Conservation (phyloP, 2,888 invertebrate species). For the Caenorhabditis zanzibari region DNA sequence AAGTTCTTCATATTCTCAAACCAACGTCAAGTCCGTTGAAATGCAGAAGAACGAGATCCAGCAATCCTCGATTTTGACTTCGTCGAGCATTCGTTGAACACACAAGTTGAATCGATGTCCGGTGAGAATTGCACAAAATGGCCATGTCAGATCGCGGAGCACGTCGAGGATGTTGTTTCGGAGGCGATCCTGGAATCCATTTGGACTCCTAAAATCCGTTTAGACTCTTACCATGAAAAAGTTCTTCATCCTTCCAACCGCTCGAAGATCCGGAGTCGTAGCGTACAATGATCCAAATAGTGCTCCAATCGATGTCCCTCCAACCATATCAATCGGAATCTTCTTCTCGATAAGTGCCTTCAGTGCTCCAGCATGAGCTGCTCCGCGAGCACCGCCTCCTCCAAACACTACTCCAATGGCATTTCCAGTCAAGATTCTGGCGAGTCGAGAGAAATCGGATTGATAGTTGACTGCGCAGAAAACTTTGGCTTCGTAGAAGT, state of each 20-base stretch:
- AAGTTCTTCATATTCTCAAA: no score
- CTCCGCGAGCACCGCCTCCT: slow-evolving; percentile 97
- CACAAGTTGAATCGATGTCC: slow-evolving; percentile 86
- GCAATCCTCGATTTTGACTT: slow-evolving; percentile 96
- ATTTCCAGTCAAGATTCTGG: slow-evolving; percentile 97
- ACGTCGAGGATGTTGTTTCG: slow-evolving; percentile 93
- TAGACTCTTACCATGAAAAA: slow-evolving; percentile 88
- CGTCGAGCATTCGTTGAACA: slow-evolving; percentile 90
- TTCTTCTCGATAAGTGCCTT: slow-evolving; percentile 96
- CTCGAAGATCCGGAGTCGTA: slow-evolving; percentile 51
- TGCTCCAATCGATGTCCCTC: slow-evolving; percentile 98
- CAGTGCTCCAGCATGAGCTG: slow-evolving; percentile 97
- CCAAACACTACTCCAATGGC: slow-evolving; percentile 96
- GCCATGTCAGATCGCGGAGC: slow-evolving; percentile 97
- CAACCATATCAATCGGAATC: slow-evolving; percentile 99
- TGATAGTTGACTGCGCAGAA: slow-evolving; percentile 41
- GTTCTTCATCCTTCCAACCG: slow-evolving; percentile 74
- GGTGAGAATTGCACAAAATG: slow-evolving; percentile 98
- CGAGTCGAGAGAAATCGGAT: slow-evolving; percentile 93
- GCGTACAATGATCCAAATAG: slow-evolving; percentile 94
- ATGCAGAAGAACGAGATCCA: slow-evolving; percentile 99
- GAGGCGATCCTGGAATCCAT: slow-evolving; percentile 29
- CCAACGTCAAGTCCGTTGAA: slow-evolving; percentile 97
- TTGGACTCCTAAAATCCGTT: background rate
- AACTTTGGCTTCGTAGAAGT: slow-evolving; percentile 84